A percentile compares a stretch with the other conserved stretches of the same genome.
Conservation (phyloP, 2,797 vertebrate species). For the Crax fasciolata region DNA sequence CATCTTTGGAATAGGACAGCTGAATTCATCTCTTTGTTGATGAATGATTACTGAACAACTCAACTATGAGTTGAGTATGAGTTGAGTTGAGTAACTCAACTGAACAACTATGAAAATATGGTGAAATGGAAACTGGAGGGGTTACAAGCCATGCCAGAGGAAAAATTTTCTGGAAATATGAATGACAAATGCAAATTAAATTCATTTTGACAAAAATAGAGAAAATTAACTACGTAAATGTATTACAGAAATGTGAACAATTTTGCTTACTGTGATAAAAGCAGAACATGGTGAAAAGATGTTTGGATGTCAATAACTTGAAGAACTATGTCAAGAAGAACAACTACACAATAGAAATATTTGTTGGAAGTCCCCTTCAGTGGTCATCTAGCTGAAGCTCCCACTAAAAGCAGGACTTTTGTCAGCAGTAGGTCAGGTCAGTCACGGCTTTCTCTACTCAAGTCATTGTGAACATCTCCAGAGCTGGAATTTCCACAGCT, state of each 20-base stretch:
- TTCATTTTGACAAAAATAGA: background rate
- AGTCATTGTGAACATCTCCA: background rate
- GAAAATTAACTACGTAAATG: background rate
- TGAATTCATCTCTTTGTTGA: background rate
- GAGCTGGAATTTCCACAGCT: background rate
- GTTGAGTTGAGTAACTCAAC: too few relatives aligned
- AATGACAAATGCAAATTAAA: background rate
- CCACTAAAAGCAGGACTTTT: background rate
- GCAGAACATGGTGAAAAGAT: background rate
- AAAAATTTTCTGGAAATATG: background rate
- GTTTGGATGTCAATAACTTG: background rate
- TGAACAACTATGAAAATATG: background rate
- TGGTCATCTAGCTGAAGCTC: background rate
- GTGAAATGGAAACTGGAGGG: background rate
- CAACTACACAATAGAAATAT: background rate
- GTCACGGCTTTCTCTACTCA: background rate
- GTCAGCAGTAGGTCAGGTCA: background rate
- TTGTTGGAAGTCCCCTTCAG: background rate
- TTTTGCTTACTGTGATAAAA: background rate
- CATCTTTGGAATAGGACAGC: background rate
- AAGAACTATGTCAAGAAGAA: background rate
- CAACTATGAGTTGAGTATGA: too few relatives aligned
- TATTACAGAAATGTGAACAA: background rate
- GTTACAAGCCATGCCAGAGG: background rate
- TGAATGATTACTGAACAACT: background rate